Evolutionary conservation across 2,797 vertebrate species (phyloP), one percentile per base, ranked within the genome.

Genomic region (Halcyon leucocephala): DNA sequence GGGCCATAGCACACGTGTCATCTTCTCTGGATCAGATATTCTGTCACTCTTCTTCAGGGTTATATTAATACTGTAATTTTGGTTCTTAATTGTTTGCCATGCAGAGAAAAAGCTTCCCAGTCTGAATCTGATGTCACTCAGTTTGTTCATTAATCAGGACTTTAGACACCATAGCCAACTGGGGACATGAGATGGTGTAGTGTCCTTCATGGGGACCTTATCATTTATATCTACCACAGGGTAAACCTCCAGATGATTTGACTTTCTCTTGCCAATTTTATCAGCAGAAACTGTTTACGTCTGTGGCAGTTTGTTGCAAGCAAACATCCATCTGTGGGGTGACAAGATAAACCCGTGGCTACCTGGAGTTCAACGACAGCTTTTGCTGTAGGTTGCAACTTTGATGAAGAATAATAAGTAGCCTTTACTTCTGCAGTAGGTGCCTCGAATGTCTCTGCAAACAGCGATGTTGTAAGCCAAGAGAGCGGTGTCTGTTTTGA

Each of bases 11-110:
- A 54, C 9, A 7, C 54, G 54, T 35, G 7, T 9, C 49, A 26
- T 39, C 76, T 35, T 62, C 39, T 77, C 44, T 65, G 49, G 9
- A 17, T 72, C 29, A 13, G 14, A 19, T 61, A 29, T n/a, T 81
- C 52, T 60, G 13, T 66, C 48, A 7, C 19, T 81, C 12, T 14
- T 21, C 1, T 0, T 44, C 0, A 0, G 18, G 4, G 35, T 71
- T 71, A 28, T 51, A 41, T 41, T 76, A 46, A 19, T 51, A 35
- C 8, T 85, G 16, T 72, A 12, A 35, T 67, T 79, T 69, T 46
- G 19, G 10, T 52, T 79, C 39, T 70, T 90, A 41, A 17, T 70
- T 66, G 29, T 61, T 80, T 71, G n/a, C 29, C 37, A 12, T n/a
- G 12, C 2, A 57, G 11, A 29, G 25, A 52, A 88, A 44, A 88